Conservation (phyloP, 1,140 invertebrate species). For the Lepidurus couesii region DNA sequence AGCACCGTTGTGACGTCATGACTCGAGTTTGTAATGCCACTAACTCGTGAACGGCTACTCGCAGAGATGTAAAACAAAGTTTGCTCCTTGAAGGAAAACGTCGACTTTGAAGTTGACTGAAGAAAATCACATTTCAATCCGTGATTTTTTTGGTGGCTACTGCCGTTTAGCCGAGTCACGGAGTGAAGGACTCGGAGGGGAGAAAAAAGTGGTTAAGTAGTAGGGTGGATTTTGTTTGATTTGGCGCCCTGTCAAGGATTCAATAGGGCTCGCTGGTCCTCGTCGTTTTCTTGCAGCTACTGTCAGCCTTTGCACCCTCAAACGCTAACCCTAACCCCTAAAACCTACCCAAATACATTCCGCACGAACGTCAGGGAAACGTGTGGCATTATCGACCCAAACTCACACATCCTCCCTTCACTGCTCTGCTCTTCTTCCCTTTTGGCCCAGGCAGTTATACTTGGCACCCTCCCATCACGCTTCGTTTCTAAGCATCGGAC, state of each 20-base stretch:
- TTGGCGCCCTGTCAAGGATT: conserved; percentile 9
- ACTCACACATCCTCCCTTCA: neutral
- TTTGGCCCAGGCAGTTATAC: neutral
- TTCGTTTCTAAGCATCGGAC: neutral
- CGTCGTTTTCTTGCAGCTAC: neutral
- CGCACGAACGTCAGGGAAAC: conserved; percentile 4
- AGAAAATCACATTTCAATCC: too few species aligned
- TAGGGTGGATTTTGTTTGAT: neutral
- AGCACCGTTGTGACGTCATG: too few species aligned
- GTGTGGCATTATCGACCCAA: neutral
- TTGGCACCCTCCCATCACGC: conserved; percentile 16
- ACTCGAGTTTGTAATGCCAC: too few species aligned
- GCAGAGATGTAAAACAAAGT: too few species aligned
- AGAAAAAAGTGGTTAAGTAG: neutral
- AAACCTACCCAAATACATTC: conserved; percentile 10
- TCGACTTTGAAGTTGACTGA: too few species aligned
- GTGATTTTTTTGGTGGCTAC: too few species aligned
- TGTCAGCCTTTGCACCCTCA: neutral
- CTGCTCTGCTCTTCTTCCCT: neutral
- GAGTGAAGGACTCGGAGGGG: neutral
- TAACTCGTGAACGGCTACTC: too few species aligned
- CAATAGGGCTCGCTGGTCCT: neutral
- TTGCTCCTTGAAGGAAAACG: too few species aligned
- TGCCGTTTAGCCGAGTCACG: too few species aligned
- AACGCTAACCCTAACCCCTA: conserved; percentile 6